Percentiles rank a stretch among this genome's conserved stretches.
Evolutionary conservation across 2,797 vertebrate genomes (phyloP).

Genomic region (Luscinia luscinia): DNA sequence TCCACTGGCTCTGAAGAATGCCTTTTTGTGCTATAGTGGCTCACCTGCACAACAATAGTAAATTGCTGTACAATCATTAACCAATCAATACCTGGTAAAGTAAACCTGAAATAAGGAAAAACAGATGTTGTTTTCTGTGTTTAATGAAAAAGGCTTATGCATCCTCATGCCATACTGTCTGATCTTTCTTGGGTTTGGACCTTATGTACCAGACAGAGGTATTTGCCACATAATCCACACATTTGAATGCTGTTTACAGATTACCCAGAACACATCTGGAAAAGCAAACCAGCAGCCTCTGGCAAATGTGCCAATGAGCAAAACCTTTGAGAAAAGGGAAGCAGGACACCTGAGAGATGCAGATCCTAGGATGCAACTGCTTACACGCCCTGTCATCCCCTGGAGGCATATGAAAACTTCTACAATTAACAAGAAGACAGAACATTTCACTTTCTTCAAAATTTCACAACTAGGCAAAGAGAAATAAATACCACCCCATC

Average conservation of each 20-base stretch:
- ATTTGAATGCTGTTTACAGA: constrained; percentile 10
- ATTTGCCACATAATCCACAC: constrained; percentile 1
- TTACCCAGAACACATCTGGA: neutral
- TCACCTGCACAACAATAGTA: constrained; percentile 19
- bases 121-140: constrained; percentile 55
- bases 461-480: neutral
- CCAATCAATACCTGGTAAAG: constrained; percentile 21
- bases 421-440: neutral
- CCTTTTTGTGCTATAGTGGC: neutral
- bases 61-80: constrained; percentile 56
- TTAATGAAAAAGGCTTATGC: constrained; percentile 59
- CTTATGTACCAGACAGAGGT: neutral
- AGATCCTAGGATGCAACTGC: neutral
- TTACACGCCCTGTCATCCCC: neutral
- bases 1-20: neutral
- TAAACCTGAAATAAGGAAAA: constrained; percentile 52
- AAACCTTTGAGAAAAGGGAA: neutral
- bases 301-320: neutral
- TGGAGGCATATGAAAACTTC: neutral
- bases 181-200: neutral
- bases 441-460: neutral
- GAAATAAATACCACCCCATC: neutral
- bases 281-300: constrained; percentile 26
- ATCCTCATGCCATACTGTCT: neutral
- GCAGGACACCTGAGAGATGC: neutral